A percentile compares a stretch with the other conserved stretches of the same genome.
phyloP scores from a whole-genome alignment of 1,140 invertebrate species.

The Mesaphorura yosii region DNA sequence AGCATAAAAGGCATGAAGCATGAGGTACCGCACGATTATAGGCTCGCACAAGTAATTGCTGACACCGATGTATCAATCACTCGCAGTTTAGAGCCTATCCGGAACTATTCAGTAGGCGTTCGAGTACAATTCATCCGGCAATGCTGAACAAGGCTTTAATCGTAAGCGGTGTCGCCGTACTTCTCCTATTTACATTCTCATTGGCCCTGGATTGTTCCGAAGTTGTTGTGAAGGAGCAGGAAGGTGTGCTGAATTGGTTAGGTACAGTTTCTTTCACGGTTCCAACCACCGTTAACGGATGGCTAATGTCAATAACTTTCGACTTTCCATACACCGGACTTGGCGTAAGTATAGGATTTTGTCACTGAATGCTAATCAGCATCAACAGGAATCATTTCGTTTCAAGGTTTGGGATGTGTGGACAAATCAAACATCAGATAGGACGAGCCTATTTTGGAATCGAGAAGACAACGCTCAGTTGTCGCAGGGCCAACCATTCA shows the following conservation, averaged over 20 bases:
- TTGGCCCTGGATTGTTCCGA: slow-evolving; percentile 7
- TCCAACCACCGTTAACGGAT: slow-evolving; percentile 1
- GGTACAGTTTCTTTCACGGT: slow-evolving; percentile 14
- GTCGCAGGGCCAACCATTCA: background rate
- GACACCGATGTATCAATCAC: too few relatives aligned
- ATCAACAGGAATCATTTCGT: background rate
- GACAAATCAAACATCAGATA: background rate
- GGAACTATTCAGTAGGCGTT: too few relatives aligned
- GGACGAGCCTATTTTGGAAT: background rate
- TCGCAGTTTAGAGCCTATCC: too few relatives aligned
- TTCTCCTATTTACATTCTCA: too few relatives aligned
- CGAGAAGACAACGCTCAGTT: background rate
- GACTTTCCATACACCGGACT: slow-evolving; percentile 9
- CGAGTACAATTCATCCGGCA: too few relatives aligned
- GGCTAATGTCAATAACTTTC: background rate
- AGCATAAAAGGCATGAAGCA: too few relatives aligned
- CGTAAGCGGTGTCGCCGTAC: too few relatives aligned
- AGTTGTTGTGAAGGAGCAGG: slow-evolving; percentile 2
- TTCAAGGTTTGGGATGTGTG: background rate
- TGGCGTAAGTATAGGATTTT: slow-evolving; percentile 8
- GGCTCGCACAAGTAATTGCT: too few relatives aligned
- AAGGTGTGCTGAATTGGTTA: slow-evolving; percentile 14
- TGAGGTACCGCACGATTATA: too few relatives aligned
- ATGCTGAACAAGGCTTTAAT: too few relatives aligned
- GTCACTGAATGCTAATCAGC: too few relatives aligned